Base-by-base conservation (phyloP, 2,888 invertebrate species). In the Homarus gammarus region DNA sequence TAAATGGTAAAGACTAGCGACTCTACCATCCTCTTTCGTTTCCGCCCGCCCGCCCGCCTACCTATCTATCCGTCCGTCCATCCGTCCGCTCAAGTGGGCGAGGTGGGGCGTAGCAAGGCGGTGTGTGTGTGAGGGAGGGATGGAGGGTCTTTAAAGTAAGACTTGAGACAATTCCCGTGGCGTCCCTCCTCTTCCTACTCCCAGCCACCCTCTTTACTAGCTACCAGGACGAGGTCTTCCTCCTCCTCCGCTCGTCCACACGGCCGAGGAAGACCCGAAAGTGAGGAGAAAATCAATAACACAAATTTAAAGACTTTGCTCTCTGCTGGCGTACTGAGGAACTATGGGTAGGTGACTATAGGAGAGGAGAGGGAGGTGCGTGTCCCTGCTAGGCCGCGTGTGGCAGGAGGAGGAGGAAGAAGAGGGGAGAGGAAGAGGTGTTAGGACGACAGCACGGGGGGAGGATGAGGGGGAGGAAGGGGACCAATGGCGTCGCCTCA, bases 231-330 rank as follows among this genome's bases (percentile, higher is more conserved):
- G 8, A 18, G 3, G 6, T 0, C 18, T 36, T 33, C 38, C 38
- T 40, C 36, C 36, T 73, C 38, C 44, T 44, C 44, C 40, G 38
- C 73, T 27, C n/a, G 31, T 15, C 40, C 2, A 38, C 51, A 6
- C n/a, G 44, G 31, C 22, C 51, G 31, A n/a, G 15, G 31, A 72
- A 72, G 40, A 72, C 36, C 10, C 18, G 22, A 36, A 36, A 72
- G 72, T 61, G 56, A 61, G 61, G 36, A 38, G 36, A 44, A 79
- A 56, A 79, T 40, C 44, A 38, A 79, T 40, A 40, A 81, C 70
- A 83, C 83, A 72, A 33, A 72, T 83, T 83, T 83, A 83, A 83
- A 75, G 75, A 61, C 56, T 36, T 61, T 61, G 33, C 49, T 36
- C 51, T 51, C 27, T 27, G 51, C 51, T 12, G 70, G 12, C 38